Base-by-base conservation (phyloP, 2,113 vertebrate species). In the Montifringilla adamsi region DNA sequence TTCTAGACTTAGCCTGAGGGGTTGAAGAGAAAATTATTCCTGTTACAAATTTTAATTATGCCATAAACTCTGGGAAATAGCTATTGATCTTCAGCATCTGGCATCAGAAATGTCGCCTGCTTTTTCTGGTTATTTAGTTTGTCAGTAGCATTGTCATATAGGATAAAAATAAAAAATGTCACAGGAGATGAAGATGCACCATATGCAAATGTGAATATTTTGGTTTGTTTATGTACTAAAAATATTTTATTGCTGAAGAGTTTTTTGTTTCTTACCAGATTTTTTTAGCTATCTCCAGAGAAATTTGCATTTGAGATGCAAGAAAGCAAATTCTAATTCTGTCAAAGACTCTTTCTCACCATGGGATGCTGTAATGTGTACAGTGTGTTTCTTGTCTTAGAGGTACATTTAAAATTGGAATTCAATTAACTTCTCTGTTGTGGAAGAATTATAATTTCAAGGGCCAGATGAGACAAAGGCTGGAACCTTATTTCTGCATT, bases 41-140 rank as follows among this genome's bases (percentile, higher is more conserved):
- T 97, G 95, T 97, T 98, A 95, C 95, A 97, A 96, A 97, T 98
- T 98, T 98, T 98, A 98, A 98, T 98, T 98, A 97, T 97, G 91
- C 97, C 83, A 96, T 98, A 98, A 98, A 98, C 96, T 97, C 97
- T 90, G 84, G 76, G 90, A 98, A 98, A 96, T 97, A 96, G 94
- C 95, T 98, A 98, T 98, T 98, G 98, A 98, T 98, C 97, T 97
- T 97, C 94, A 97, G 92, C 95, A 98, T 97, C 95, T 98, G 96
- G 93, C 88, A 69, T 95, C 83, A 96, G 93, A 96, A 95, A 95
- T 91, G 94, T 96, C 18, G 63, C 63, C 84, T 95, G 83, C 56
- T 90, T 96, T 95, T 93, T 92, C 85, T 95, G 88, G 81, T 92
- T 97, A 69, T 95, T 70, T 93, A 89, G 90, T 74, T 89, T 95